Conservation (phyloP, 2,113 vertebrate genomes). For the Melospiza georgiana region DNA sequence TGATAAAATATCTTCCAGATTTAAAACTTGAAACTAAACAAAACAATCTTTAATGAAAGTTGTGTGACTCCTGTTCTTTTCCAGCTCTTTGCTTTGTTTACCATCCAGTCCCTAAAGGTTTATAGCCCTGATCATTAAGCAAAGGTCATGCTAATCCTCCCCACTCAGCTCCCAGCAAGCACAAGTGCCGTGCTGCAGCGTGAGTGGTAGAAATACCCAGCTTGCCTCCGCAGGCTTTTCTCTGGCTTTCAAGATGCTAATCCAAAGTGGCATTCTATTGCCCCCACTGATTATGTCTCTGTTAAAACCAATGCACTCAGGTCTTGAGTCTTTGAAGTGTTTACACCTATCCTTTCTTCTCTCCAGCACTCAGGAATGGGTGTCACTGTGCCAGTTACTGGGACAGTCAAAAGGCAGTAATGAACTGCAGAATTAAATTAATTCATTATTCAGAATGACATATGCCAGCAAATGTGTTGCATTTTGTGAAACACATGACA, state of each 20-base stretch:
- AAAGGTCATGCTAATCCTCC: slow-evolving; percentile 59
- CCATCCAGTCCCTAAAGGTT: slow-evolving; percentile 50
- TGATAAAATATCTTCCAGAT: neutral
- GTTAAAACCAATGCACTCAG: neutral
- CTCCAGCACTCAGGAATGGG: neutral
- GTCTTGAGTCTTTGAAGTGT: neutral
- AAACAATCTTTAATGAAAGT: neutral
- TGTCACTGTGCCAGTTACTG: neutral
- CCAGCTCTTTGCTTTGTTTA: slow-evolving; percentile 45
- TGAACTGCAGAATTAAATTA: neutral
- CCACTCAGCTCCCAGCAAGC: neutral
- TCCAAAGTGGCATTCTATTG: slow-evolving; percentile 46
- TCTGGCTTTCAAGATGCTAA: slow-evolving; percentile 58
- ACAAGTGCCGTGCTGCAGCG: slow-evolving; percentile 1
- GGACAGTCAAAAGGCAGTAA: neutral
- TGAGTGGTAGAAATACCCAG: slow-evolving; percentile 47
- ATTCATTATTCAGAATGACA: neutral
- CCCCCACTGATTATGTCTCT: slow-evolving; percentile 37
- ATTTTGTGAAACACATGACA: neutral
- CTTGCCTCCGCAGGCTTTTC: slow-evolving; percentile 52
- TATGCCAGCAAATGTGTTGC: neutral
- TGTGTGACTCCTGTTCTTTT: slow-evolving; percentile 22
- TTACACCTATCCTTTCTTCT: neutral
- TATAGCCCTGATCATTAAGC: slow-evolving; percentile 38
- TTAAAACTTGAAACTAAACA: slow-evolving; percentile 42